A percentile compares a stretch with the other conserved stretches of the same genome.
Evolutionary conservation across 2,888 invertebrate genomes (phyloP).

Genomic region (Drosophila pseudotakahashii): DNA sequence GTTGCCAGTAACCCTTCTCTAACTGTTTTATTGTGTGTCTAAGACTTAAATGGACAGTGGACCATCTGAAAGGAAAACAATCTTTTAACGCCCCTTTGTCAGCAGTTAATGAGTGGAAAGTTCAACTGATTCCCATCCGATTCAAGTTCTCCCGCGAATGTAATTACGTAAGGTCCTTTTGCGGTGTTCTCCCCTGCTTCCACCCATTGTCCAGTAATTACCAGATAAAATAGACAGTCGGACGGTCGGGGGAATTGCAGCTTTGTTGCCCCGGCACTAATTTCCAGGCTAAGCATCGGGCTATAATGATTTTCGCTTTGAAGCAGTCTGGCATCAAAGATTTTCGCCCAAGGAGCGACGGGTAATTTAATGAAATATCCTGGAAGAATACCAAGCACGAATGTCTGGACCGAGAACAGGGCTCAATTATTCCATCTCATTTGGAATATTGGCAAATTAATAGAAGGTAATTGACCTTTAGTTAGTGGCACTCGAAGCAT

Average conservation of each 20-base stretch:
- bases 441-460: slow-evolving; percentile 32
- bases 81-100: background rate
- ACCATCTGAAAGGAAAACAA: background rate
- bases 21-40: slow-evolving; percentile 5
- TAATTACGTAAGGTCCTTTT: slow-evolving; percentile 50
- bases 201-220: slow-evolving; percentile 46
- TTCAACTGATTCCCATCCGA: slow-evolving; percentile 11
- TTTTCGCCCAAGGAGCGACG: slow-evolving; percentile 3
- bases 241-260: background rate
- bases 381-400: slow-evolving; percentile 8
- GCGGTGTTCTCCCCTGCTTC: slow-evolving; percentile 13
- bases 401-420: slow-evolving; percentile 6
- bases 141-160: slow-evolving; percentile 10
- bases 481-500: background rate
- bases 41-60: slow-evolving; percentile 3
- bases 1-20: background rate
- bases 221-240: slow-evolving; percentile 35
- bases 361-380: slow-evolving; percentile 41
- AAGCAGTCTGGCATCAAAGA: slow-evolving; percentile 24
- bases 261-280: slow-evolving; percentile 30
- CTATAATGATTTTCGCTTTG: slow-evolving; percentile 15
- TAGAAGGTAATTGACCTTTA: slow-evolving; percentile 27
- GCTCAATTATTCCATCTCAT: slow-evolving; percentile 42
- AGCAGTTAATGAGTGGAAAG: slow-evolving; percentile 3
- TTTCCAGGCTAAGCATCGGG: slow-evolving; percentile 27